Conservation (phyloP, 2,888 invertebrate genomes). For the Monopis laevigella region DNA sequence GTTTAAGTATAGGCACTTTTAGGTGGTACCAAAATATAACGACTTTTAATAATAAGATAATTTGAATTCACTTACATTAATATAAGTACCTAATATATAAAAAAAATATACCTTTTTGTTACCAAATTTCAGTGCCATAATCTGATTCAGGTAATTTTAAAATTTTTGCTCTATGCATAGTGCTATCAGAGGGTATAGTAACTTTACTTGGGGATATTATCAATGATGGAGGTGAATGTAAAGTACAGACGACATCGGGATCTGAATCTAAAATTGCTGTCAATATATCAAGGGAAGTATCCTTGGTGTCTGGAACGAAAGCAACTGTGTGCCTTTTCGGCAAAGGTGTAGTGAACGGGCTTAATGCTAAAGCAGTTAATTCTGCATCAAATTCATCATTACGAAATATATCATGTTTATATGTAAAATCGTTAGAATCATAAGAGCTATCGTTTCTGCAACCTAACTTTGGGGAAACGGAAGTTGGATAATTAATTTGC, state of each 20-base stretch:
- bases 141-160: conserved; percentile 70
- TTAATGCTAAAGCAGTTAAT: conserved; percentile 48
- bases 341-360: conserved; percentile 51
- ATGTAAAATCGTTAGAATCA: conserved; percentile 43
- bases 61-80: too few species aligned
- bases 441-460: conserved; percentile 36
- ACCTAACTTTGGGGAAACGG: conserved; percentile 67
- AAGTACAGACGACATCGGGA: conserved; percentile 46
- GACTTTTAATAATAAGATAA: too few species aligned
- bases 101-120: background rate
- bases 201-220: conserved; percentile 66
- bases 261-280: conserved; percentile 60
- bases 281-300: conserved; percentile 48
- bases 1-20: too few species aligned
- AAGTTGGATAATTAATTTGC: conserved; percentile 75
- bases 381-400: conserved; percentile 46
- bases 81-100: too few species aligned
- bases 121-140: conserved; percentile 80
- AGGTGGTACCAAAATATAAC: too few species aligned
- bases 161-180: conserved; percentile 71
- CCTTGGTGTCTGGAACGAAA: conserved; percentile 43
- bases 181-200: conserved; percentile 69
- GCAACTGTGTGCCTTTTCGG: conserved; percentile 51
- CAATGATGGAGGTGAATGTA: conserved; percentile 55
- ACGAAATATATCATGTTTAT: conserved; percentile 28